These are phyloP conservation scores for Coleophora flavipennella DNA, from an alignment of 2,888 invertebrate species.

Conservation along the genomic window DNA sequence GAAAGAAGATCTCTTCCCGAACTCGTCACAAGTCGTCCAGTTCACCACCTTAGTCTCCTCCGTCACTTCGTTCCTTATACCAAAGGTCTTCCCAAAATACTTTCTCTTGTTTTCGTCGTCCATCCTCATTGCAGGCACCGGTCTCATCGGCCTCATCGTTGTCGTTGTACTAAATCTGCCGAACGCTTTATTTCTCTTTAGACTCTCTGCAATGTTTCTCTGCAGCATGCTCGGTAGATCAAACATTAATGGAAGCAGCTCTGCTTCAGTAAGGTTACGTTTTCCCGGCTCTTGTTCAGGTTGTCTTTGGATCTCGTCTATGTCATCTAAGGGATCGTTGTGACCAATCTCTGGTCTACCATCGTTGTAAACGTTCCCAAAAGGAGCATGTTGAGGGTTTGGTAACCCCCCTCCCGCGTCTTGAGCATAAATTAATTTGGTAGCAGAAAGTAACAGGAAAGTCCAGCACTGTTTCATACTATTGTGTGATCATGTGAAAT, in stretches of 20 bases:
- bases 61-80: slow-evolving; percentile 2
- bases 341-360: slow-evolving; percentile 14
- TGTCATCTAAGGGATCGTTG: not conserved
- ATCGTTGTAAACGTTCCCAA: slow-evolving; percentile 32
- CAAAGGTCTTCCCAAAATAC: slow-evolving; percentile 16
- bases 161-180: no score
- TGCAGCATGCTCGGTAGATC: slow-evolving; percentile 21
- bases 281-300: not conserved
- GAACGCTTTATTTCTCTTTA: no score
- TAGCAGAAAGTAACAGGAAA: no score
- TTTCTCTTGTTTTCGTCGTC: not conserved
- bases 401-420: not conserved
- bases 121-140: no score
- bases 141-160: no score
- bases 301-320: not conserved
- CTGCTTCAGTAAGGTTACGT: not conserved
- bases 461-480: no score
- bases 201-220: slow-evolving; percentile 15
- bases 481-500: no score
- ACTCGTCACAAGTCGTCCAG: slow-evolving; percentile 46
- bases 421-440: no score
- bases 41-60: slow-evolving; percentile 9
- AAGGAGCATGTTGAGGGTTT: slow-evolving; percentile 23
- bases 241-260: slow-evolving; percentile 14
- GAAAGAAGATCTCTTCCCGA: slow-evolving; percentile 29